These are phyloP conservation scores for Microcebus lehilahytsara DNA, from an alignment of 2,113 vertebrate species.

Conservation along the genomic window DNA sequence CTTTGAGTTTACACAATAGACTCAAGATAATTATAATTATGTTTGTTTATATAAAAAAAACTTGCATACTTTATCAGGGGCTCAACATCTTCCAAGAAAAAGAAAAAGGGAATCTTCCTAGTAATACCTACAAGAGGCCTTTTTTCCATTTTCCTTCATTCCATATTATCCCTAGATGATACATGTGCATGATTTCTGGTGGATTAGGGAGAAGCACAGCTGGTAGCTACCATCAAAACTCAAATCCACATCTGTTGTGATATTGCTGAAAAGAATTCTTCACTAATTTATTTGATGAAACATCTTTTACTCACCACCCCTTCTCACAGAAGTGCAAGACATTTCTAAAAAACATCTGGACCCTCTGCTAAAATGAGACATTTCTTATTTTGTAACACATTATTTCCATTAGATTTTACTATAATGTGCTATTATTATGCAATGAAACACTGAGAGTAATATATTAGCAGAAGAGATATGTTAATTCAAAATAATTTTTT, in stretches of 20 bases:
- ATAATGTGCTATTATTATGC: neutral
- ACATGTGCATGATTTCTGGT: neutral
- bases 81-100: neutral
- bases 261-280: neutral
- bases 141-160: neutral
- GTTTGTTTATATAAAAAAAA: neutral
- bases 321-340: neutral
- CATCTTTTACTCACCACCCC: neutral
- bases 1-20: neutral
- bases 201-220: neutral
- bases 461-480: neutral
- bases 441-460: conserved; percentile 9
- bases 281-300: conserved; percentile 39
- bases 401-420: conserved; percentile 54
- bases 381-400: conserved; percentile 23
- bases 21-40: neutral
- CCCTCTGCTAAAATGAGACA: neutral
- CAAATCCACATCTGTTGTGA: conserved; percentile 28
- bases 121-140: neutral
- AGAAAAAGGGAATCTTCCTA: neutral
- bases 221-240: conserved; percentile 17
- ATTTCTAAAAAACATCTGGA: conserved; percentile 55
- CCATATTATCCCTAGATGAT: neutral
- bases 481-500: neutral
- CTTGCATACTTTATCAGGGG: neutral